Conservation (phyloP, 1,140 invertebrate genomes). For the Ceratosolen solmsi region DNA sequence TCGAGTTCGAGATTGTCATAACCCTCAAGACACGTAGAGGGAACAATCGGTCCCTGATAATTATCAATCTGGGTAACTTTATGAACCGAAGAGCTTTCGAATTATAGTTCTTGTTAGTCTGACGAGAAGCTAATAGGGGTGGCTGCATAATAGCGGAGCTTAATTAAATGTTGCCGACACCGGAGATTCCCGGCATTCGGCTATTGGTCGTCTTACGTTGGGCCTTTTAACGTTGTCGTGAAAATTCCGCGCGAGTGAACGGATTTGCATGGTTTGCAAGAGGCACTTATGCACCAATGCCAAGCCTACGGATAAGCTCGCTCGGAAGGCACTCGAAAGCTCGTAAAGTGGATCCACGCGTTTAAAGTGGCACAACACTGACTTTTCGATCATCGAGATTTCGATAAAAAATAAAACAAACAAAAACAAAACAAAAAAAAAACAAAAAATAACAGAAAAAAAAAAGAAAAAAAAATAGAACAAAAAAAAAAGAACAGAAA, state of each 20-base stretch:
- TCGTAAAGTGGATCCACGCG: background rate
- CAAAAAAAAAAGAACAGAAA: no score
- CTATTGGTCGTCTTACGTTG: slow-evolving; percentile 44
- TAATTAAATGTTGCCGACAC: slow-evolving; percentile 50
- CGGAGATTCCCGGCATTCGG: background rate
- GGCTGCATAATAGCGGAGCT: background rate
- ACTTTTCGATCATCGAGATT: background rate
- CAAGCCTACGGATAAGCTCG: no score
- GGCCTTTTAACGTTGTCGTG: slow-evolving; percentile 3
- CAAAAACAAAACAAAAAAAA: no score
- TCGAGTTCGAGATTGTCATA: no score
- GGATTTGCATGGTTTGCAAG: background rate
- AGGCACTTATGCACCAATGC: background rate
- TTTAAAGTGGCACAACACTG: background rate
- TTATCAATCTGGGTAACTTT: background rate
- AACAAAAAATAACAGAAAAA: no score
- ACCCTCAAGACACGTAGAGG: no score
- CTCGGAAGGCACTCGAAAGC: background rate
- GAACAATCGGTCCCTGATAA: background rate
- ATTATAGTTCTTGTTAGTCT: background rate
- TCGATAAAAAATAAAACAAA: no score
- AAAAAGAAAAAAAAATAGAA: slow-evolving; percentile 16
- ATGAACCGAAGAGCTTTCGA: background rate
- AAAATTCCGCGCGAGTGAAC: background rate
- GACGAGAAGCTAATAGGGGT: background rate